Base-by-base conservation (phyloP, 2,113 vertebrate genomes). In the Gasterosteus nipponicus region DNA sequence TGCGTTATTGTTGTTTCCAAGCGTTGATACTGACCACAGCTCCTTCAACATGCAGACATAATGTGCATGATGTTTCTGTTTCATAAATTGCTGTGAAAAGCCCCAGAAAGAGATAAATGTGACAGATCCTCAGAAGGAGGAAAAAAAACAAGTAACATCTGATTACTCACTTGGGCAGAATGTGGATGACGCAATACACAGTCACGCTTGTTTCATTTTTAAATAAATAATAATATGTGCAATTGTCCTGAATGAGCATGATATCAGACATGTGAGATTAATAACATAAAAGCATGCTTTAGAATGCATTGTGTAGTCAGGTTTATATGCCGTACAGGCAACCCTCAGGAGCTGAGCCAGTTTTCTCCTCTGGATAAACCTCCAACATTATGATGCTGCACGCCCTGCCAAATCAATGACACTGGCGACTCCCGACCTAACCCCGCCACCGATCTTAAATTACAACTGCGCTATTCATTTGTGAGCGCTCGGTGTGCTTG, bases 11-110 rank as follows among this genome's bases (percentile, higher is more conserved):
- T 65, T 71, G 54, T 65, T 51, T 54, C 35, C 62, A 61, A 84
- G 79, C 67, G 57, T 59, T 81, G 78, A 80, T 89, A 77, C 56
- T 86, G 85, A 81, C 72, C 84, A 89, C 76, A 75, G 38, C 5
- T 65, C 79, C 73, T 76, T 88, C 61, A 65, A 80, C 79, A 67
- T 77, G 15, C 57, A 57, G 39, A 69, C 46, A 63, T 54, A 73
- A 81, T 73, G 71, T 75, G 66, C 83, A 66, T 73, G 73, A 80
- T 89, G 59, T 81, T 90, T 79, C 33, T 71, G 84, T 84, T 84
- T 86, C 51, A 75, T n/a, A 72, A 82, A 87, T 57, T 11, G 12
- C 11, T 74, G 18, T 78, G 64, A 66, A 75, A 59, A 51, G n/a
- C 69, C 39, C 7, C n/a, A 69, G 63, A 29, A 10, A 66, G 22